A percentile compares a stretch with the other conserved stretches of the same genome.
These are phyloP conservation scores for Colistium nudipinnis DNA, from an alignment of 2,113 vertebrate genomes.

Conservation along the genomic window DNA sequence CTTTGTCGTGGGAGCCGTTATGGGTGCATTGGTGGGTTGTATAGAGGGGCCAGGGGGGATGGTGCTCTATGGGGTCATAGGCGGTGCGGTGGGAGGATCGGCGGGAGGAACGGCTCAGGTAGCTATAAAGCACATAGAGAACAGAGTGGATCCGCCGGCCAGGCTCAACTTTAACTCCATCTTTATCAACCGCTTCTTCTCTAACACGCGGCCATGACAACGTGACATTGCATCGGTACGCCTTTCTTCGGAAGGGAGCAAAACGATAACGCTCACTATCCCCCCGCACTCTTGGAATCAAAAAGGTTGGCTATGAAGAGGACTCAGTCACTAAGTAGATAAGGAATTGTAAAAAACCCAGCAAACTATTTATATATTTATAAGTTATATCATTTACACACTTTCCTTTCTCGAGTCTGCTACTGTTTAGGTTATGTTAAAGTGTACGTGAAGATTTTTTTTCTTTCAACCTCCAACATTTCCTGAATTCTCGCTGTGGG, in stretches of 20 bases:
- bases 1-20: constrained; percentile 64
- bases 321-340: background rate
- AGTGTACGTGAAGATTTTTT: background rate
- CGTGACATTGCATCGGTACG: rapidly evolving
- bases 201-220: constrained; percentile 45
- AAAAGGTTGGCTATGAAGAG: background rate
- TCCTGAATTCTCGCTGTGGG: constrained; percentile 38
- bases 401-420: background rate
- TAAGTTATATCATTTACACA: background rate
- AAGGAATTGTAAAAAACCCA: background rate
- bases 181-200: constrained; percentile 80
- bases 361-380: background rate
- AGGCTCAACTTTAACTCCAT: constrained; percentile 79
- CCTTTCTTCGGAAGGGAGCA: background rate
- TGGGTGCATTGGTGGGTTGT: constrained; percentile 73
- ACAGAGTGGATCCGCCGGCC: constrained; percentile 66
- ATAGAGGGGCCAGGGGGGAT: constrained; percentile 77
- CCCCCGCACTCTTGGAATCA: background rate
- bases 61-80: constrained; percentile 75
- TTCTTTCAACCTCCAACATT: constrained; percentile 11
- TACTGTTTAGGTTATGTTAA: background rate
- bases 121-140: constrained; percentile 76
- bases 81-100: constrained; percentile 73
- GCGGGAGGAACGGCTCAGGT: constrained; percentile 78
- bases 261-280: background rate